Percentiles rank a stretch among this genome's conserved stretches.
Conservation (phyloP, 2,113 vertebrate species). For the Columbina picui region DNA sequence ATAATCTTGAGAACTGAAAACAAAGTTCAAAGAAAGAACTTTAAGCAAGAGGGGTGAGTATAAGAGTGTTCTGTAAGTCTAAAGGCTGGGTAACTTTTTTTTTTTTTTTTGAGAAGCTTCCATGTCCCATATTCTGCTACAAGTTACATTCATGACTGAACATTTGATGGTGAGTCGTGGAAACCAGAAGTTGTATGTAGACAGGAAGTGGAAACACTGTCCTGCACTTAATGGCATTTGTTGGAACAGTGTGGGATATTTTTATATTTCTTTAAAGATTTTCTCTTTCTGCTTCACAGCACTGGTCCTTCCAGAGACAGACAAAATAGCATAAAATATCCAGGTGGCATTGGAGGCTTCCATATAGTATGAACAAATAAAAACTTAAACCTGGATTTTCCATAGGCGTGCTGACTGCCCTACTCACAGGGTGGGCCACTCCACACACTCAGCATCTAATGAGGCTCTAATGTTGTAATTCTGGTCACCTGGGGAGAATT, state of each 20-base stretch:
- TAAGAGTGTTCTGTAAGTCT: not conserved
- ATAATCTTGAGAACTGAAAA: not conserved
- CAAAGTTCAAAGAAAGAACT: not conserved
- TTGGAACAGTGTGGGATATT: not conserved
- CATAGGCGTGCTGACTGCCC: rapidly evolving
- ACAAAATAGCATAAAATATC: not conserved
- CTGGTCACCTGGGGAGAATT: not conserved
- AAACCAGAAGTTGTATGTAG: not conserved
- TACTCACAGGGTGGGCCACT: rapidly evolving
- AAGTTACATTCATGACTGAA: not conserved
- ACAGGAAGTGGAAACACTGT: not conserved
- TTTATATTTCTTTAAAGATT: not conserved
- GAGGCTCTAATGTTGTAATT: not conserved
- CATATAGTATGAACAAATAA: not conserved
- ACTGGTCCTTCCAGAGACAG: not conserved
- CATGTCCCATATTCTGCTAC: not conserved
- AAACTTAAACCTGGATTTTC: not conserved
- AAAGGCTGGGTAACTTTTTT: not conserved
- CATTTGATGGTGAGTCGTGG: not conserved
- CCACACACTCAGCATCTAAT: not conserved
- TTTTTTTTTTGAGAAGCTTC: rapidly evolving
- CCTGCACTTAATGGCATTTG: not conserved
- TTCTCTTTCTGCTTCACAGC: not conserved
- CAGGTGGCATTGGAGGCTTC: not conserved
- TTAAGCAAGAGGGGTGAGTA: not conserved